Conservation (phyloP, 2,113 vertebrate species). For the Bostrychus sinensis region DNA sequence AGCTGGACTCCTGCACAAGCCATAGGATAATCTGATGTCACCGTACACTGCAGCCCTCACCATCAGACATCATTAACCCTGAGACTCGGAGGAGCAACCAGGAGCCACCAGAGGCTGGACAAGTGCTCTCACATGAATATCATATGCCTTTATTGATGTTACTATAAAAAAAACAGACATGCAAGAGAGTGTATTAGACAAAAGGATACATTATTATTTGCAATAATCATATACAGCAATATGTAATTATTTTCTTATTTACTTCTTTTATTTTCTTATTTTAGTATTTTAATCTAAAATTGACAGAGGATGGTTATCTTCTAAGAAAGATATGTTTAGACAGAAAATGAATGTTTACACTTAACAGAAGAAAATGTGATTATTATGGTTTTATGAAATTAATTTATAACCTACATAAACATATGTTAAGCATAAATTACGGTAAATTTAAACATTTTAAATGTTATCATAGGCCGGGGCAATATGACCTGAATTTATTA, state of each 20-base stretch:
- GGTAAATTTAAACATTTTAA: background rate
- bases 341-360: slow-evolving; percentile 5
- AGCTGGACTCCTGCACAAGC: slow-evolving; percentile 8
- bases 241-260: background rate
- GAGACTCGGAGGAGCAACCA: background rate
- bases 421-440: background rate
- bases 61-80: slow-evolving; percentile 1
- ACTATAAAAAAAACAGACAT: background rate
- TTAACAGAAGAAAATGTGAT: slow-evolving; percentile 8
- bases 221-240: slow-evolving; percentile 9
- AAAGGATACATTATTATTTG: slow-evolving; percentile 6
- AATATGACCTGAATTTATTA: slow-evolving; percentile 9
- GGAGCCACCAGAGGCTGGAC: slow-evolving; percentile 1
- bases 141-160: slow-evolving; percentile 8
- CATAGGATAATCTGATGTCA: slow-evolving; percentile 13
- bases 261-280: slow-evolving; percentile 3
- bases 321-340: slow-evolving; percentile 4
- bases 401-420: slow-evolving; percentile 5
- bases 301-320: slow-evolving; percentile 4
- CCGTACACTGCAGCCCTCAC: background rate
- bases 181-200: background rate
- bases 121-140: slow-evolving; percentile 5
- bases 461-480: slow-evolving; percentile 1
- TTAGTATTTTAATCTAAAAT: background rate
- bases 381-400: slow-evolving; percentile 9